Evolutionary conservation across 2,113 vertebrate genomes (phyloP).

Genomic region (Cnemophilus loriae): DNA sequence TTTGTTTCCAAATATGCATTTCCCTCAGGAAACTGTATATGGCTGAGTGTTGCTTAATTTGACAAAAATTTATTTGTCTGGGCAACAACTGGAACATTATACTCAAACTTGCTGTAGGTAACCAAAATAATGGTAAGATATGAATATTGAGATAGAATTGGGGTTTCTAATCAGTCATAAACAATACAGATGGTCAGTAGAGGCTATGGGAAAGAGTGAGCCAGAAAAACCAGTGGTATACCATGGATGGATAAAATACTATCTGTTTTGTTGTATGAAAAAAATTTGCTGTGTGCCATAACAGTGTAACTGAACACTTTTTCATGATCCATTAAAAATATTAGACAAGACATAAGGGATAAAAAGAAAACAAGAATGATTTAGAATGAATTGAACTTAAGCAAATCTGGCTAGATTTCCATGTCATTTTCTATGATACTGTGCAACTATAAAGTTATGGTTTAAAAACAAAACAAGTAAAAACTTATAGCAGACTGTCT

Average conservation of each 20-base stretch:
- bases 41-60: not conserved
- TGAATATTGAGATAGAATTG: not conserved
- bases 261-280: not conserved
- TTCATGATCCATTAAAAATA: not conserved
- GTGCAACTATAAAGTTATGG: not conserved
- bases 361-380: not conserved
- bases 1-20: not conserved
- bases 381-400: not conserved
- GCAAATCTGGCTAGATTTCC: not conserved
- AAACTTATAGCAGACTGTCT: conserved; percentile 41
- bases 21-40: not conserved
- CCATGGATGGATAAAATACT: not conserved
- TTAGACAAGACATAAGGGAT: not conserved
- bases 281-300: not conserved
- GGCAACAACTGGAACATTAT: not conserved
- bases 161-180: not conserved
- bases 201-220: not conserved
- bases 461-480: not conserved
- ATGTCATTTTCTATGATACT: not conserved
- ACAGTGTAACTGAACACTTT: not conserved
- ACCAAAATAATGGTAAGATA: not conserved
- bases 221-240: not conserved
- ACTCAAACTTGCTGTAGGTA: not conserved
- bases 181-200: not conserved
- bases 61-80: not conserved